Conservation (phyloP, 1,140 invertebrate species). For the Drosophila ohnishii region DNA sequence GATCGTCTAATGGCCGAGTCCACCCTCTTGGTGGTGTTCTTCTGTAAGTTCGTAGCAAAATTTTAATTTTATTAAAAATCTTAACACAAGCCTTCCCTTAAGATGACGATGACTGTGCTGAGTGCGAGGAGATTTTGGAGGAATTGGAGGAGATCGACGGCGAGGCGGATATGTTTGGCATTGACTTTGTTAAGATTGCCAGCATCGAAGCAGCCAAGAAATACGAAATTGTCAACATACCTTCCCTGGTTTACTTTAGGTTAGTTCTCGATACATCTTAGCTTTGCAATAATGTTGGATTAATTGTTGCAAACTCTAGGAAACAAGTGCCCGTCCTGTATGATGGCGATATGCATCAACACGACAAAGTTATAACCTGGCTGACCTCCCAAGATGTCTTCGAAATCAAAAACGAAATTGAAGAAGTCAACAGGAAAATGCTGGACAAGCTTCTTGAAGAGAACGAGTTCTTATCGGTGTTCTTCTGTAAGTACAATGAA, state of each 20-base stretch:
- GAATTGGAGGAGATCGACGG: slow-evolving; percentile 96
- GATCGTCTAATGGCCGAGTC: slow-evolving; percentile 94
- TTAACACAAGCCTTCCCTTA: slow-evolving; percentile 22
- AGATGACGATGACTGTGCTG: slow-evolving; percentile 95
- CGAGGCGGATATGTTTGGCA: slow-evolving; percentile 95
- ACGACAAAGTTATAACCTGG: slow-evolving; percentile 93
- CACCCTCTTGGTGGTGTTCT: slow-evolving; percentile 94
- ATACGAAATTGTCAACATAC: slow-evolving; percentile 92
- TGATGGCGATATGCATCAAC: slow-evolving; percentile 94
- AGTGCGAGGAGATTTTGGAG: slow-evolving; percentile 94
- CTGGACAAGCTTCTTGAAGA: slow-evolving; percentile 96
- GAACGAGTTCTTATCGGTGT: slow-evolving; percentile 97
- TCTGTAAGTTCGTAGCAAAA: slow-evolving; percentile 88
- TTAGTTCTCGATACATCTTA: slow-evolving; percentile 5
- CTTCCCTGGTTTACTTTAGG: slow-evolving; percentile 94
- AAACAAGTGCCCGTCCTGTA: slow-evolving; percentile 94
- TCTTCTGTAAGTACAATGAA: slow-evolving; percentile 92
- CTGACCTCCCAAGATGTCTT: slow-evolving; percentile 97
- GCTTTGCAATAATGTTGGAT: background rate
- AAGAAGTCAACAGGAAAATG: slow-evolving; percentile 98
- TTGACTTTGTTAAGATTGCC: slow-evolving; percentile 97
- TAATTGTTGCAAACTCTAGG: slow-evolving; percentile 49
- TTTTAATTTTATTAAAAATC: background rate
- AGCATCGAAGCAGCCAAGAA: slow-evolving; percentile 91
- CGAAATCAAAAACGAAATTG: slow-evolving; percentile 98